These are phyloP conservation scores for Paguma larvata DNA, from an alignment of 2,797 vertebrate genomes.

Conservation along the genomic window DNA sequence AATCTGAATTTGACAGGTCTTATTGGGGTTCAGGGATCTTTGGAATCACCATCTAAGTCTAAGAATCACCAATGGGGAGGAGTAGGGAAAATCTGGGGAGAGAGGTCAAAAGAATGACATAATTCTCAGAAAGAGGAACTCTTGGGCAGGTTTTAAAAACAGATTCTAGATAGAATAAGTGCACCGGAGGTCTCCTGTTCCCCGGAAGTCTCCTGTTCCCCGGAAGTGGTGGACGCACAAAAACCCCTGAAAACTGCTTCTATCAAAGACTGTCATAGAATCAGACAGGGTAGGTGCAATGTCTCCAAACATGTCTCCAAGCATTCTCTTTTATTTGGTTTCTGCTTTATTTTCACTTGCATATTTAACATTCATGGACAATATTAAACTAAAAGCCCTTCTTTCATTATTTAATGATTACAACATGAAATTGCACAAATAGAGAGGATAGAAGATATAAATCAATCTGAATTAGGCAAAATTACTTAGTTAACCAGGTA, in stretches of 20 bases:
- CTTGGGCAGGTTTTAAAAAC: not conserved
- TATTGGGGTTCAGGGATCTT: not conserved
- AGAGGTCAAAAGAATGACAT: not conserved
- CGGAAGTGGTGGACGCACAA: not conserved
- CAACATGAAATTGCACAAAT: slow-evolving; percentile 47
- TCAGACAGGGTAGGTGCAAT: not conserved
- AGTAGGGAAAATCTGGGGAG: not conserved
- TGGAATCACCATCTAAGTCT: not conserved
- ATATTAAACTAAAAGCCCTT: not conserved
- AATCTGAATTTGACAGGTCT: not conserved
- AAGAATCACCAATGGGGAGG: not conserved
- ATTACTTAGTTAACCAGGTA: slow-evolving; percentile 74
- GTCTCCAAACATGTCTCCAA: not conserved
- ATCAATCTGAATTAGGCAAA: slow-evolving; percentile 73
- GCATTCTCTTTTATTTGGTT: not conserved
- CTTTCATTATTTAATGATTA: slow-evolving; percentile 36
- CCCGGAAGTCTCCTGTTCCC: not conserved
- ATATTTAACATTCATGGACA: slow-evolving; percentile 21
- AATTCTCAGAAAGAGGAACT: not conserved
- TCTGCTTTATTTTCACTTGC: not conserved
- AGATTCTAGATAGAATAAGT: not conserved
- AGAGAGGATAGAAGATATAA: slow-evolving; percentile 45
- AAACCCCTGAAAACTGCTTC: not conserved
- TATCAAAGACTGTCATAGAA: not conserved
- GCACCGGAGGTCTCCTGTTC: not conserved